Evolutionary conservation across 2,113 vertebrate genomes (phyloP).

Genomic region (Austrofundulus limnaeus): DNA sequence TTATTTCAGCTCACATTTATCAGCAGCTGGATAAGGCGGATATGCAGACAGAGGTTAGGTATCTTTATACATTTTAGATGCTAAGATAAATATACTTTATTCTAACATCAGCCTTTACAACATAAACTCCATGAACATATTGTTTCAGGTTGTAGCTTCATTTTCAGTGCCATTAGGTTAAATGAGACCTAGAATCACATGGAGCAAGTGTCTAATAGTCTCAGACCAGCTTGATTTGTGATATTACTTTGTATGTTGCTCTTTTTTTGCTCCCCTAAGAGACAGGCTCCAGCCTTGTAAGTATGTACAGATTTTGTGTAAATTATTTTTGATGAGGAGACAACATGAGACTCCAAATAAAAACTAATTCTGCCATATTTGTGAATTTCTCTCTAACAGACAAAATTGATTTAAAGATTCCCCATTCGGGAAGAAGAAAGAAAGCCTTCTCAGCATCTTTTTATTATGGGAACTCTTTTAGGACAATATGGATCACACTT

Average conservation of each 20-base stretch:
- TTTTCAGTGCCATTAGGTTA: constrained; percentile 28
- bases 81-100: constrained; percentile 57
- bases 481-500: too few relatives aligned
- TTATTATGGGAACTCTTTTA: constrained; percentile 54
- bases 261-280: constrained; percentile 55
- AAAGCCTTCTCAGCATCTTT: constrained; percentile 78
- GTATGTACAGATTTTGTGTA: constrained; percentile 87
- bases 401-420: constrained; percentile 53
- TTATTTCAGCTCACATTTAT: constrained; percentile 30
- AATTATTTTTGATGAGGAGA: constrained; percentile 78
- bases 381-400: constrained; percentile 52
- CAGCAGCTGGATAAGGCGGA: constrained; percentile 30
- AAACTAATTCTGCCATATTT: constrained; percentile 64
- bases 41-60: constrained; percentile 44
- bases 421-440: constrained; percentile 34
- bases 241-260: constrained; percentile 38
- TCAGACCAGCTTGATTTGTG: constrained; percentile 21
- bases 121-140: constrained; percentile 30
- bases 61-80: constrained; percentile 36
- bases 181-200: constrained; percentile 28
- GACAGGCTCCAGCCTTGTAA: constrained; percentile 78
- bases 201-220: constrained; percentile 29
- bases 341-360: constrained; percentile 26
- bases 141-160: constrained; percentile 21
- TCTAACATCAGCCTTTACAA: constrained; percentile 43